Base-by-base conservation (phyloP, 2,797 vertebrate genomes). In the Poeciliopsis turneri region DNA sequence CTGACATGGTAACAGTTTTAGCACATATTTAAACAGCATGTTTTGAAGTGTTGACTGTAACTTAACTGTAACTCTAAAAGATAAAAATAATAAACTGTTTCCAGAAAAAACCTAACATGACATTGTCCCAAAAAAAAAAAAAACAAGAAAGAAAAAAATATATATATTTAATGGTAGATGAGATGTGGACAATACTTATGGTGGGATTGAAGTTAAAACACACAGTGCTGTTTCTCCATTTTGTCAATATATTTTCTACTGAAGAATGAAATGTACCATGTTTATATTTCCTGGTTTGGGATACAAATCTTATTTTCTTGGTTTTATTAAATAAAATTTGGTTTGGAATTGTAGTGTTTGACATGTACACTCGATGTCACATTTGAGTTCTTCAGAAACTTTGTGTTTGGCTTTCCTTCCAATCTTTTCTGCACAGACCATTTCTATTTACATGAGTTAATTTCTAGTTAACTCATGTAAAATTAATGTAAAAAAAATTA, bases 381-480 rank as follows among this genome's bases (percentile, higher is more conserved):
- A 55, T 55, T 55, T 55, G 1, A 55, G 9, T n/a, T 55, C 11
- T 10, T 55, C 25, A 51, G 49, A 51, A 23, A 51, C 49, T 51
- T 51, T 20, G 49, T 0, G 7, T 30, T 59, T 59, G 28, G 55
- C 11, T 11, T 59, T 30, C 30, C 18, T 66, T 66, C 33, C 15
- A 4, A 20, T 36, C 61, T 66, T 36, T 66, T 16, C 33, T 36
- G 25, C 33, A 20, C 2, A 66, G 18, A 36, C 1, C 23, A 79
- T 80, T 77, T 82, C 9, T 79, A 41, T 85, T 85, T 87, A 84
- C 36, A 64, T 18, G 76, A 11, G 47, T 77, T 74, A 25, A 28
- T 75, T 75, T 79, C 71, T 55, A 76, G 43, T 25, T 79, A 36
- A 69, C 43, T 53, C 74, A 30, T 30, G 30, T 30, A 30, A 30